These are phyloP conservation scores for Mesoclemmys tuberculata DNA, from an alignment of 2,113 vertebrate genomes.

Conservation along the genomic window DNA sequence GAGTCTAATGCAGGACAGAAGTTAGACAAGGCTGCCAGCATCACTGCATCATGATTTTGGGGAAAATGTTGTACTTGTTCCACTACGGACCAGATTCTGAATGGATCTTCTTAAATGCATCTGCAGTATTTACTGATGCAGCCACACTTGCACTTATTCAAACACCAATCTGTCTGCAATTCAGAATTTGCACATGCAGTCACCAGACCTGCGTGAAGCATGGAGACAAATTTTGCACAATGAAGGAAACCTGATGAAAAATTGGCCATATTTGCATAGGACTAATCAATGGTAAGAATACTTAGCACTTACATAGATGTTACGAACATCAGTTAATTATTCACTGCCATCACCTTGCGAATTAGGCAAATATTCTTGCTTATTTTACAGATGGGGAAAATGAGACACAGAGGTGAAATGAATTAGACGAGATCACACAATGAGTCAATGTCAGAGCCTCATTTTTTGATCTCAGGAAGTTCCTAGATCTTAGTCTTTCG, in stretches of 20 bases:
- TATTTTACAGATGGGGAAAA: neutral
- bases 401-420: neutral
- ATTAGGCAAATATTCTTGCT: neutral
- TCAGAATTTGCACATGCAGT: neutral
- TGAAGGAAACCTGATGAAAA: neutral
- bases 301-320: neutral
- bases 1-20: neutral
- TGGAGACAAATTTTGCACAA: neutral
- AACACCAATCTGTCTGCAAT: neutral
- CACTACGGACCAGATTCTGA: neutral
- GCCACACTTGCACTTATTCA: neutral
- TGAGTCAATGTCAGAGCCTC: neutral
- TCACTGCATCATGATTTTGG: neutral
- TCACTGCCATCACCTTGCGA: neutral
- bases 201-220: neutral
- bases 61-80: neutral
- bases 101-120: neutral
- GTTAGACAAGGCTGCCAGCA: neutral
- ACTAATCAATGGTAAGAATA: neutral
- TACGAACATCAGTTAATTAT: neutral
- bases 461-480: neutral
- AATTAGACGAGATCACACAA: neutral
- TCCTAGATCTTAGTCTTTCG: neutral
- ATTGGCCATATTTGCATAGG: neutral
- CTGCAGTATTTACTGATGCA: neutral